These are phyloP conservation scores for Dynastes hyllus DNA, from an alignment of 2,888 invertebrate genomes.

Conservation along the genomic window DNA sequence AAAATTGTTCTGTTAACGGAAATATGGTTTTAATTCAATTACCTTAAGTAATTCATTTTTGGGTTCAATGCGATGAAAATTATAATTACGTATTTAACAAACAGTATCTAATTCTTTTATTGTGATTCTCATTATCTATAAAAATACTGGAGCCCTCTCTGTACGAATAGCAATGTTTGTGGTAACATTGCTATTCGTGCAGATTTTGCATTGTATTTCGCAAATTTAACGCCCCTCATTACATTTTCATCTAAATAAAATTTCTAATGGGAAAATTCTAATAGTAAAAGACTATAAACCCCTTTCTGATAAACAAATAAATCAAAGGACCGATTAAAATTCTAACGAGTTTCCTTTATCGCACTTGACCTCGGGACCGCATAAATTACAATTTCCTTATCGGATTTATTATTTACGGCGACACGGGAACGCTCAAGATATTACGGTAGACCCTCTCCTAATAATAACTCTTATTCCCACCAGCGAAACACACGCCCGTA, in stretches of 20 bases:
- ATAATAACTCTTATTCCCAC: constrained; percentile 37
- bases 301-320: constrained; percentile 37
- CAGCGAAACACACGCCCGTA: constrained; percentile 18
- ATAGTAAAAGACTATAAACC: constrained; percentile 3
- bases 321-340: constrained; percentile 38
- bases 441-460: constrained; percentile 33
- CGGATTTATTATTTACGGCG: constrained; percentile 41
- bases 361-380: constrained; percentile 34
- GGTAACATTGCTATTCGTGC: too few relatives aligned
- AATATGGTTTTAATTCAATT: too few relatives aligned
- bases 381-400: constrained; percentile 45
- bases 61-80: too few relatives aligned
- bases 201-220: too few relatives aligned
- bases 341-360: constrained; percentile 39
- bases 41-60: too few relatives aligned
- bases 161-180: too few relatives aligned
- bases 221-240: too few relatives aligned
- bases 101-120: too few relatives aligned
- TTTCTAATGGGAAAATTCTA: constrained; percentile 5
- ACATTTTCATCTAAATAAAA: not conserved
- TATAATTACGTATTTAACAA: too few relatives aligned
- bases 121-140: too few relatives aligned
- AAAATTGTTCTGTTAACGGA: too few relatives aligned
- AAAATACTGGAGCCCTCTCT: too few relatives aligned
- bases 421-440: constrained; percentile 37